phyloP scores from a whole-genome alignment of 1,140 invertebrate species.

The Drosophila eugracilis region DNA sequence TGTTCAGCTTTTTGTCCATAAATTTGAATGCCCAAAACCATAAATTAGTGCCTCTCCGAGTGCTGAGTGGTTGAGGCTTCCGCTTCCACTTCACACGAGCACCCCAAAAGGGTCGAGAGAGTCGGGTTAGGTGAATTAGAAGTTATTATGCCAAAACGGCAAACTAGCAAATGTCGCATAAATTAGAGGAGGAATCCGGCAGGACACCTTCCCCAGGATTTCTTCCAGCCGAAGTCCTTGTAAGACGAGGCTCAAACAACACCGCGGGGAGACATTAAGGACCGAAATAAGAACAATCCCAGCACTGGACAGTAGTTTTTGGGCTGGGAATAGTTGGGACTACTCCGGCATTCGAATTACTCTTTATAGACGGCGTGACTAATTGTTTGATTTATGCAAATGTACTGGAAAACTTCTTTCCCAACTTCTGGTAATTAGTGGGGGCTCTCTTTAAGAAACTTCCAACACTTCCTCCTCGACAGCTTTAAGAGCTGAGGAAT shows the following conservation, averaged over 20 bases:
- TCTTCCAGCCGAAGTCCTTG: slow-evolving; percentile 29
- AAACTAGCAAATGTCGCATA: slow-evolving; percentile 79
- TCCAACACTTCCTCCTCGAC: too few relatives aligned
- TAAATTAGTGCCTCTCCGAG: slow-evolving; percentile 71
- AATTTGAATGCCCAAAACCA: slow-evolving; percentile 72
- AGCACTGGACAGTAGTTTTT: slow-evolving; percentile 60
- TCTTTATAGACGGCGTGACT: slow-evolving; percentile 62
- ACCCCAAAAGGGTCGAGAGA: slow-evolving; percentile 48
- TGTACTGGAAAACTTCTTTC: slow-evolving; percentile 42
- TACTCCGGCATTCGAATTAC: slow-evolving; percentile 21
- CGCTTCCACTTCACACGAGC: slow-evolving; percentile 2
- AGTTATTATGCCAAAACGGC: slow-evolving; percentile 74
- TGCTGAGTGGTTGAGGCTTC: slow-evolving; percentile 47
- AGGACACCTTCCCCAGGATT: slow-evolving; percentile 61
- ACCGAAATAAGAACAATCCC: slow-evolving; percentile 45
- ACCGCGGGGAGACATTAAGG: slow-evolving; percentile 76
- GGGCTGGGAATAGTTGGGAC: slow-evolving; percentile 32
- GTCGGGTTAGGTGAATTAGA: slow-evolving; percentile 64
- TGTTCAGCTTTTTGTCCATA: slow-evolving; percentile 59
- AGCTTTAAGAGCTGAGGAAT: slow-evolving; percentile 33
- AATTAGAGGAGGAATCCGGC: slow-evolving; percentile 68
- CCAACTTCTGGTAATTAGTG: slow-evolving; percentile 40
- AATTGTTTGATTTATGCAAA: slow-evolving; percentile 82
- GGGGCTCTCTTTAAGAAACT: slow-evolving; percentile 23
- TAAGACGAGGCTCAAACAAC: slow-evolving; percentile 73